These are phyloP conservation scores for Microctenopoma lineatum DNA, from an alignment of 2,797 vertebrate genomes.

Conservation along the genomic window DNA sequence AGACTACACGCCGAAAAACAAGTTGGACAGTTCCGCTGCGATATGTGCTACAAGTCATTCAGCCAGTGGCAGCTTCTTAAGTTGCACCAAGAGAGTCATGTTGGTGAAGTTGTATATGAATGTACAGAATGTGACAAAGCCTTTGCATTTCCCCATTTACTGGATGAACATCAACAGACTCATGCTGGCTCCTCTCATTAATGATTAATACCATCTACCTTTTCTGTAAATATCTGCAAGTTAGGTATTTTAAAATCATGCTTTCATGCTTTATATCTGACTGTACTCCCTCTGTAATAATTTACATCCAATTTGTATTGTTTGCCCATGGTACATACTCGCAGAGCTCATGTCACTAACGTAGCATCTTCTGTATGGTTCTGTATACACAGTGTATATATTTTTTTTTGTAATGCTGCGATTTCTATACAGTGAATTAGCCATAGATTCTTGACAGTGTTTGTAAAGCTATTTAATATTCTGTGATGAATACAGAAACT, in stretches of 20 bases:
- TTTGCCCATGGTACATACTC: conserved; percentile 17
- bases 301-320: conserved; percentile 31
- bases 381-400: conserved; percentile 44
- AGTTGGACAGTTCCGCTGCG: conserved; percentile 77
- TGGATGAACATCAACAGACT: conserved; percentile 83
- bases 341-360: conserved; percentile 5
- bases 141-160: conserved; percentile 84
- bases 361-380: conserved; percentile 7
- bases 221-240: conserved; percentile 19
- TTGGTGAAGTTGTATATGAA: conserved; percentile 87
- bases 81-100: conserved; percentile 85
- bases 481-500: conserved; percentile 30
- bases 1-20: conserved; percentile 72
- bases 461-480: conserved; percentile 37
- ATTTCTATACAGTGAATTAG: conserved; percentile 39
- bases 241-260: conserved; percentile 43
- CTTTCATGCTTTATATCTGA: conserved; percentile 53
- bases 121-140: conserved; percentile 88
- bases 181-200: conserved; percentile 68
- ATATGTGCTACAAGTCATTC: conserved; percentile 87
- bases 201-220: conserved; percentile 28
- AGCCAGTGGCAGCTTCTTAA: conserved; percentile 67
- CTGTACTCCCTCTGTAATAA: conserved; percentile 31
- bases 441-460: conserved; percentile 45
- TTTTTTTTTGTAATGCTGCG: conserved; percentile 32